Evolutionary conservation across 2,113 vertebrate species (phyloP).

Genomic region (Jacana jacana): DNA sequence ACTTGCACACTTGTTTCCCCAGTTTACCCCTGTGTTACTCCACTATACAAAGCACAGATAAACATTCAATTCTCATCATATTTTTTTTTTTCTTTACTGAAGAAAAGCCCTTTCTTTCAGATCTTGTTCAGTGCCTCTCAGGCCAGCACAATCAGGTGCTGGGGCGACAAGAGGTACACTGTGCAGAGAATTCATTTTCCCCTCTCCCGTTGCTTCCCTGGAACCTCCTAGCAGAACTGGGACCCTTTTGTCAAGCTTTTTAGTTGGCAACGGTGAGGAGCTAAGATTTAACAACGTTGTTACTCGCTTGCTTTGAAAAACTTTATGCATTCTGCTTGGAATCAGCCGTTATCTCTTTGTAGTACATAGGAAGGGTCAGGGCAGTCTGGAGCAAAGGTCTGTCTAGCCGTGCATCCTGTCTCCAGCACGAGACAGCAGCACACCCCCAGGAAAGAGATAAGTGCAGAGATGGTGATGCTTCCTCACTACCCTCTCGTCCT

Average conservation of each 20-base stretch:
- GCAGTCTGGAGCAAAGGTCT: background rate
- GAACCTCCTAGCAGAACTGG: background rate
- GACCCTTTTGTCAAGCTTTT: background rate
- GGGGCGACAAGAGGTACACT: background rate
- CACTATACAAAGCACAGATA: background rate
- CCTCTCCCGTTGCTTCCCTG: background rate
- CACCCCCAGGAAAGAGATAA: background rate
- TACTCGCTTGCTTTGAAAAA: background rate
- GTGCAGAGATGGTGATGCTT: background rate
- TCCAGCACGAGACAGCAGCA: background rate
- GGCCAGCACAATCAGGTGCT: background rate
- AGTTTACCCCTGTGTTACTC: background rate
- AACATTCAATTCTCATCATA: accelerated
- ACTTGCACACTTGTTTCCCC: background rate
- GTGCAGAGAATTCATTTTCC: background rate
- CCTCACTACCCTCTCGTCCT: background rate
- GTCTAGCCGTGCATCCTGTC: background rate
- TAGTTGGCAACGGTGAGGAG: background rate
- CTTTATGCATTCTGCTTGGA: background rate
- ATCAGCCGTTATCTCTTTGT: background rate
- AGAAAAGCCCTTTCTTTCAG: slow-evolving; percentile 3
- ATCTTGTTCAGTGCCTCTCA: background rate
- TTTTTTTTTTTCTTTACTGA: background rate
- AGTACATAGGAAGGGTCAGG: background rate
- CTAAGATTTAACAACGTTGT: background rate